Evolutionary conservation across 2,113 vertebrate species (phyloP), one percentile per base, ranked within the genome.

Genomic region (Siniperca chuatsi): DNA sequence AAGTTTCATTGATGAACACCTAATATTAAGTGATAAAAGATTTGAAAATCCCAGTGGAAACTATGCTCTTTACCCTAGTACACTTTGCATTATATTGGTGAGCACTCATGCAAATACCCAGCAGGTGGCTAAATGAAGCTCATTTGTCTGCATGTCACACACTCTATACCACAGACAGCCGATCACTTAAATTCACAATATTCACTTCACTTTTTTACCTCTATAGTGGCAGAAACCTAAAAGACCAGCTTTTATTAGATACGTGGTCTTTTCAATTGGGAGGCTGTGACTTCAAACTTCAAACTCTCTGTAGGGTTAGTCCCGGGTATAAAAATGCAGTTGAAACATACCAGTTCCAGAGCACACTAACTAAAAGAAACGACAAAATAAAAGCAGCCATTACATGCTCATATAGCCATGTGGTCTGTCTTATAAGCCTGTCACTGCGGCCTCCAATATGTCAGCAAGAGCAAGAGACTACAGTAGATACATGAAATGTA

Each of bases 381-480:
- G 25, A 48, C 58, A 25, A 64, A 66, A 72, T 65, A 70, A 82
- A 75, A 75, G 81, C 33, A 35, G 64, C 62, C 52, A 60, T 78
- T 61, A 73, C 68, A 23, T n/a, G 37, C 65, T 65, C 71, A 21
- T 68, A 55, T 15, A 74, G 65, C 66, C 71, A 18, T 62, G 82
- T 6, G 48, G 29, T n/a, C 44, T 12, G 58, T 46, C 42, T 66
- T 42, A 23, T 66, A 62, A 71, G 80, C 54, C 73, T 25, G 52
- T 61, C 74, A 16, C 50, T 10, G 68, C 1, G 16, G 74, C 25
- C 64, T 44, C n/a, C 57, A 16, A 0, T 37, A 6, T 54, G 66
- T 80, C 58, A 9, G 70, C 7, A 4, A 13, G 35, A 44, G 33
- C 20, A 37, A n/a, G 10, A 35, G 42, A 6, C 23, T 0, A 2